phyloP scores from a whole-genome alignment of 2,888 invertebrate species.

The Tetranychus piercei region DNA sequence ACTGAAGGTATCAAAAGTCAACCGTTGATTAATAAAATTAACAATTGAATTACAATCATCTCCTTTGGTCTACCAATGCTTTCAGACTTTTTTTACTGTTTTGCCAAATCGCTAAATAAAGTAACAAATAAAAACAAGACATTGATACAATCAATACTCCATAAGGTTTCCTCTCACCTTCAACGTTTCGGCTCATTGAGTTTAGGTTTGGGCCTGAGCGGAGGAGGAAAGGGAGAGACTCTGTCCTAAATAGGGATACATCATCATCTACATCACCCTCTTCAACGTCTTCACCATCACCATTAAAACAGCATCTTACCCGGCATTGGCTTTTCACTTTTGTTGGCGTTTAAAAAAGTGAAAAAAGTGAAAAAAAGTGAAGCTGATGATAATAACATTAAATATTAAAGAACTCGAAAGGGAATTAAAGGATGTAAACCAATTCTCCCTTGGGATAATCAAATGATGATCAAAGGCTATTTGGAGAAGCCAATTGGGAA shows the following conservation, averaged over 20 bases:
- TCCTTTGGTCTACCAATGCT: neutral
- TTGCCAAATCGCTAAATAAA: neutral
- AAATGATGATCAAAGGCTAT: neutral
- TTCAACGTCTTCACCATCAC: neutral
- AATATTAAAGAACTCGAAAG: neutral
- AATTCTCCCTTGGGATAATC: neutral
- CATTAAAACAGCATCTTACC: too few relatives aligned
- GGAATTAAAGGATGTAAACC: slow-evolving; percentile 1
- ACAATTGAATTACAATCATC: too few relatives aligned
- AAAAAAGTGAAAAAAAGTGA: neutral
- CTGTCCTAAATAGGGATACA: neutral
- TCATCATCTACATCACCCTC: neutral
- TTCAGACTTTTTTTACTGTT: neutral
- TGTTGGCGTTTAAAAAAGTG: neutral
- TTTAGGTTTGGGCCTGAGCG: neutral
- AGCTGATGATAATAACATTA: neutral
- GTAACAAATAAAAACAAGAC: neutral
- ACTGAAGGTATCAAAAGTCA: too few relatives aligned
- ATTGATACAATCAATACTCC: neutral
- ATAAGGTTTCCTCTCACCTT: neutral
- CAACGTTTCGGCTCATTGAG: neutral
- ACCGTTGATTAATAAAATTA: too few relatives aligned
- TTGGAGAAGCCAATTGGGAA: neutral
- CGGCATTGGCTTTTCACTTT: neutral
- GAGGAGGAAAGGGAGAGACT: neutral